A percentile compares a stretch with the other conserved stretches of the same genome.
Conservation (phyloP, 2,888 invertebrate genomes). For the Orchesella flavescens region DNA sequence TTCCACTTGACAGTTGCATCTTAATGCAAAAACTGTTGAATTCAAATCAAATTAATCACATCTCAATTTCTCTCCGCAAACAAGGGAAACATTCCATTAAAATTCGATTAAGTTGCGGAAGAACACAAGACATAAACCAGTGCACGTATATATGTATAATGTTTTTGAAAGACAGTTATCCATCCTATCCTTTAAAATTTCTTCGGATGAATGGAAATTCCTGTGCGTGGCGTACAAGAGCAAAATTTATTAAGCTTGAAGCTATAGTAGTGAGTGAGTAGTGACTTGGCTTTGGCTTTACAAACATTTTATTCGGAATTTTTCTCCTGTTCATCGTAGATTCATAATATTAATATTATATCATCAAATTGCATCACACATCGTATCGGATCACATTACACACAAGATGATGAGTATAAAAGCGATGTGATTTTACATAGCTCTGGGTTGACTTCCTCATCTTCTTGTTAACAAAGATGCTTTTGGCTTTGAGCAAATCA, state of each 20-base stretch:
- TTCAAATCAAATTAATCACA: not conserved
- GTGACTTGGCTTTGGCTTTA: too few relatives aligned
- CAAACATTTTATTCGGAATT: too few relatives aligned
- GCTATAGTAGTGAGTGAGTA: too few relatives aligned
- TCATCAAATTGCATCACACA: not conserved
- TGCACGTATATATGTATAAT: not conserved
- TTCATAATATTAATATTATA: not conserved
- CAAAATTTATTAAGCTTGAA: too few relatives aligned
- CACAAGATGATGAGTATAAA: too few relatives aligned
- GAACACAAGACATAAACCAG: not conserved
- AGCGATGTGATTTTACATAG: not conserved
- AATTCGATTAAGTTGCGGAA: slow-evolving; percentile 16
- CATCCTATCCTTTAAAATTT: slow-evolving; percentile 28
- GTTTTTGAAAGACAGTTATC: slow-evolving; percentile 21
- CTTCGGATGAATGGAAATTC: slow-evolving; percentile 33
- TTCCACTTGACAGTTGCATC: slow-evolving; percentile 7
- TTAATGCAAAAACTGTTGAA: not conserved
- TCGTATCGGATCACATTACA: too few relatives aligned
- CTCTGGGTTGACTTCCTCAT: not conserved
- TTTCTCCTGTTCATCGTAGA: not conserved
- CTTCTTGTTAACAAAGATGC: slow-evolving; percentile 17
- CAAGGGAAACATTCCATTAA: slow-evolving; percentile 27
- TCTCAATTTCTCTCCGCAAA: not conserved
- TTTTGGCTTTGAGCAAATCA: slow-evolving; percentile 9
- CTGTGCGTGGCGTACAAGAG: slow-evolving; percentile 14